A percentile compares a stretch with the other conserved stretches of the same genome.
These are phyloP conservation scores for Siniperca chuatsi DNA, from an alignment of 2,113 vertebrate species.

Conservation along the genomic window DNA sequence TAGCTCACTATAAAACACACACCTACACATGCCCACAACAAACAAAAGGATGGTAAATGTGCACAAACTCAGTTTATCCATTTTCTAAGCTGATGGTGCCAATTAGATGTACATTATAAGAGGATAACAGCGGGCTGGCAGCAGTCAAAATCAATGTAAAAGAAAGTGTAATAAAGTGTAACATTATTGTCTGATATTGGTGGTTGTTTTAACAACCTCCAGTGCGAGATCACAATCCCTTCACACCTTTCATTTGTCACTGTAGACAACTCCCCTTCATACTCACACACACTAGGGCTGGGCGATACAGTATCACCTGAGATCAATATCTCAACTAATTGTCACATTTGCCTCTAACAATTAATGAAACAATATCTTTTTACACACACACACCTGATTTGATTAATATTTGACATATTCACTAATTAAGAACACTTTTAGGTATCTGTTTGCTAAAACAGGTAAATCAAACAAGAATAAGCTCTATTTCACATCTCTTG, in stretches of 20 bases:
- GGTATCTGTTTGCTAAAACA: neutral
- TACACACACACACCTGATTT: neutral
- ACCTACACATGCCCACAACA: neutral
- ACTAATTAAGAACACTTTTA: neutral
- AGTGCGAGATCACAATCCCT: neutral
- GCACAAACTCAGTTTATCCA: neutral
- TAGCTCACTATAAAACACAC: conserved; percentile 8
- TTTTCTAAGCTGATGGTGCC: neutral
- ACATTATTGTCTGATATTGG: neutral
- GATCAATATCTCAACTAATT: neutral
- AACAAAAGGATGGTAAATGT: neutral
- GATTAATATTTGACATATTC: neutral
- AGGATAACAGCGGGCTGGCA: neutral
- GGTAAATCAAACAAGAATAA: too few relatives aligned
- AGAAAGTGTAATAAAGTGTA: neutral
- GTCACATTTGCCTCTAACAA: neutral
- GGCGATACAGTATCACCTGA: neutral
- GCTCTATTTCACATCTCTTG: too few relatives aligned
- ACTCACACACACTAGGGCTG: neutral
- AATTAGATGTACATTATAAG: neutral
- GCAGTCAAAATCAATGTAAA: neutral
- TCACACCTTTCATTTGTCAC: neutral
- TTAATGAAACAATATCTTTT: neutral
- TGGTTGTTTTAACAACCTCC: neutral
- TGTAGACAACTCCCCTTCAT: neutral